Base-by-base conservation (phyloP, 2,797 vertebrate species). In the Thripadectes ignobilis region DNA sequence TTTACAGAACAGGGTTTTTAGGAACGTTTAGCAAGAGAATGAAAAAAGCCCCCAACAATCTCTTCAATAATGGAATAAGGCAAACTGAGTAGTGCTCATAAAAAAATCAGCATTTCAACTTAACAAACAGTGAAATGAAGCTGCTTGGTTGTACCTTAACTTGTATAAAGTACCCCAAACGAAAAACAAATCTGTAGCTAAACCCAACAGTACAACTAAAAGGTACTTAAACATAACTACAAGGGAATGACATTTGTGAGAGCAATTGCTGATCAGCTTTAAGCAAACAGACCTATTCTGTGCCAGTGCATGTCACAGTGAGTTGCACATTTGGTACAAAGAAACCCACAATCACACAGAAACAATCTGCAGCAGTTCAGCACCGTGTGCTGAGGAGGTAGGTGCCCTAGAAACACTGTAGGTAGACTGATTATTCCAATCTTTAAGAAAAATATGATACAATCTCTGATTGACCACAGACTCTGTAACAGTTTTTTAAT, bases 251-350 rank as follows among this genome's bases (percentile, higher is more conserved):
- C 49, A 65, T 23, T 18, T 43, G 49, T 57, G 79, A 92, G 72
- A 82, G 45, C 62, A 71, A 12, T 5, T 67, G 77, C n/a, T 84
- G 62, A 41, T 83, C 55, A 32, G 76, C 62, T 88, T 67, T 43
- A 77, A 52, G 85, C 72, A 38, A 52, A 75, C 95, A 94, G 93
- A 87, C 77, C 87, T 81, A 6, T 83, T 80, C 91, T 95, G 95
- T 92, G 81, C 95, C 94, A 92, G 95, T 87, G 96, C 96, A 85
- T n/a, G 92, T 95, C 95, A 96, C 96, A 98, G 97, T 93, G 96
- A 97, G 96, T 97, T 96, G 97, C 97, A 95, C 38, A 16, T 93
- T 97, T 93, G 84, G 95, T 96, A 97, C 95, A 95, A 95, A 91
- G 49, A 95, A 97, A 96, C 90, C 95, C 85, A 96, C 94, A 94